Base-by-base conservation (phyloP, 2,797 vertebrate genomes). In the Momotus momota region DNA sequence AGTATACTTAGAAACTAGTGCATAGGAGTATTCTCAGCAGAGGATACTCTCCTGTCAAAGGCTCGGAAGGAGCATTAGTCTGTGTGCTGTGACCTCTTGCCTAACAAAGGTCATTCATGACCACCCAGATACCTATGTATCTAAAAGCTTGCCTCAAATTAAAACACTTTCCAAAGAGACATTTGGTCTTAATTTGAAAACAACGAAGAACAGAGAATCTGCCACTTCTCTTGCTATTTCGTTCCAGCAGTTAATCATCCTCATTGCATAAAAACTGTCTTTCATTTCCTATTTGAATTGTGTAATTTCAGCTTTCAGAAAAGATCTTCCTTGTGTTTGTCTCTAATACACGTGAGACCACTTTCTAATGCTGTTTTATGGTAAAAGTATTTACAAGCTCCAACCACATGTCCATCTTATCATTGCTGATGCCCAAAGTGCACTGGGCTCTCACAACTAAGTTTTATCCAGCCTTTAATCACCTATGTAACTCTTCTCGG, bases 181-280 rank as follows among this genome's bases (percentile, higher is more conserved):
- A 83, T 78, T 86, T 88, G 61, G 69, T 91, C 75, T 67, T 88
- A 75, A 90, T 88, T 75, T 91, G 48, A 62, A 82, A 85, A 72
- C 40, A 73, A 86, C 11, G 29, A 88, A 70, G 35, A 75, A 70
- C 0, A 38, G 52, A 81, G 20, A 78, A 91, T 83, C 33, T 49
- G 46, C 49, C 61, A 58, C 85, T 94, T 88, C 12, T 71, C 48
- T 64, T 64, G 38, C 20, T 86, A 26, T 61, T 94, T 57, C 4
- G 0, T 88, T 90, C 46, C 54, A 93, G 43, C 22, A 69, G 40
- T 69, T 94, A 94, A 90, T 84, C 26, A 61, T 31, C 33, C 41
- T 83, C 38, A 38, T 21, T 65, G 31, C 20, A 86, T 10, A 78
- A 94, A 90, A 94, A 83, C 8, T 57, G 52, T 41, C 57, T 52